phyloP scores from a whole-genome alignment of 2,888 invertebrate species.

The Eupithecia subfuscata region DNA sequence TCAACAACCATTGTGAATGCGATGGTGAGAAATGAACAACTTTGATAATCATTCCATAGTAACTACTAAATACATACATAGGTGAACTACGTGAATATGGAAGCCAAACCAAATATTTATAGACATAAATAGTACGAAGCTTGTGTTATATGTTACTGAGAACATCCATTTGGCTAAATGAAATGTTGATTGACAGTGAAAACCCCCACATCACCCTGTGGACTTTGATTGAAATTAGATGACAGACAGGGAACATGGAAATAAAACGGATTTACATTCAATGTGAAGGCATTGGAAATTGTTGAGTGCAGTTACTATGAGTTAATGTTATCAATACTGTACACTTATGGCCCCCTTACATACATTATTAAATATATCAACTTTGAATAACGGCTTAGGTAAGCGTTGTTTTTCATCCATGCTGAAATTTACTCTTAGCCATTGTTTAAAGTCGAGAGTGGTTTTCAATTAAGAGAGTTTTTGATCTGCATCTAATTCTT shows the following conservation, averaged over 20 bases:
- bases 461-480: background rate
- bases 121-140: background rate
- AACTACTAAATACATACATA: background rate
- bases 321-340: no score
- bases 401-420: background rate
- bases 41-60: background rate
- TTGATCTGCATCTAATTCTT: background rate
- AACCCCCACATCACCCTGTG: background rate
- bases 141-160: background rate
- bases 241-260: background rate
- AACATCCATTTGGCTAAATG: conserved; percentile 1
- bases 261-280: background rate
- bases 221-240: background rate
- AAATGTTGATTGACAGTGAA: background rate
- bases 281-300: background rate
- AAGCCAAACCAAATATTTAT: conserved; percentile 1
- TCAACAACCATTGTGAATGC: background rate
- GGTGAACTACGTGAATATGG: background rate
- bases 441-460: background rate
- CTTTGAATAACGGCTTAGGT: background rate
- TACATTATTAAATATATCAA: background rate
- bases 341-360: background rate
- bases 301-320: no score
- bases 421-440: background rate
- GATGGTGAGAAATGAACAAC: background rate